Percentiles rank a stretch among this genome's conserved stretches.
These are phyloP conservation scores for Echinometra lucunter DNA, from an alignment of 53 echinoderm and acorn worm species.

Conservation along the genomic window DNA sequence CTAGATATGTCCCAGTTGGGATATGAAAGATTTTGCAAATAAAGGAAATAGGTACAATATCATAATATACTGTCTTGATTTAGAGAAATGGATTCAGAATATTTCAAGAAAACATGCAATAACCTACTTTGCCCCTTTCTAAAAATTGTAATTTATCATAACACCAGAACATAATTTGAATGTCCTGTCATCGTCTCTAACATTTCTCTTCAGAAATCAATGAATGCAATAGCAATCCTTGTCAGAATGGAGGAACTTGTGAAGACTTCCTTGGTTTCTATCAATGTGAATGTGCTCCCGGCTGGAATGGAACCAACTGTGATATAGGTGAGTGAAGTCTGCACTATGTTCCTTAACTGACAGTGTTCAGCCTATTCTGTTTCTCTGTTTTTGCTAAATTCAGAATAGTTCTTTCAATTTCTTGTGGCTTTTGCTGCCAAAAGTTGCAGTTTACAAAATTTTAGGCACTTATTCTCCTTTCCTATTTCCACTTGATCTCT, in stretches of 20 bases:
- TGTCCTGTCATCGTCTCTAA: not conserved
- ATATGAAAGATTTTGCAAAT: too few relatives aligned
- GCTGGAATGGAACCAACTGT: slow-evolving; percentile 78
- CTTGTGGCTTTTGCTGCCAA: not conserved
- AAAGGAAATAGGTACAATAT: too few relatives aligned
- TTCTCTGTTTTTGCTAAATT: too few relatives aligned
- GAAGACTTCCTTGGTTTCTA: slow-evolving; percentile 57
- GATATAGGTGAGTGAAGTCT: slow-evolving; percentile 64
- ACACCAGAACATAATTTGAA: too few relatives aligned
- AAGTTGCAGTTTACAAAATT: not conserved
- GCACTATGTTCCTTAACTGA: not conserved
- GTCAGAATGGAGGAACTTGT: slow-evolving; percentile 76
- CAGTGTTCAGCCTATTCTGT: not conserved
- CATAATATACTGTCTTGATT: too few relatives aligned
- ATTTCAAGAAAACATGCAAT: too few relatives aligned
- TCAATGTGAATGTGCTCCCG: slow-evolving; percentile 69
- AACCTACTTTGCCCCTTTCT: too few relatives aligned
- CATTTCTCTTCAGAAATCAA: slow-evolving; percentile 46
- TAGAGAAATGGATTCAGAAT: too few relatives aligned
- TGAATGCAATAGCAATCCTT: slow-evolving; percentile 71
- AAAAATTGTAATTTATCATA: too few relatives aligned
- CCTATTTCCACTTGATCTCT: too few relatives aligned
- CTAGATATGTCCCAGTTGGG: too few relatives aligned
- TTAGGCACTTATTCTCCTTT: too few relatives aligned
- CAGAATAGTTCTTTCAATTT: not conserved